Evolutionary conservation across 2,113 vertebrate genomes (phyloP).

Genomic region (Ceyx cyanopectus): DNA sequence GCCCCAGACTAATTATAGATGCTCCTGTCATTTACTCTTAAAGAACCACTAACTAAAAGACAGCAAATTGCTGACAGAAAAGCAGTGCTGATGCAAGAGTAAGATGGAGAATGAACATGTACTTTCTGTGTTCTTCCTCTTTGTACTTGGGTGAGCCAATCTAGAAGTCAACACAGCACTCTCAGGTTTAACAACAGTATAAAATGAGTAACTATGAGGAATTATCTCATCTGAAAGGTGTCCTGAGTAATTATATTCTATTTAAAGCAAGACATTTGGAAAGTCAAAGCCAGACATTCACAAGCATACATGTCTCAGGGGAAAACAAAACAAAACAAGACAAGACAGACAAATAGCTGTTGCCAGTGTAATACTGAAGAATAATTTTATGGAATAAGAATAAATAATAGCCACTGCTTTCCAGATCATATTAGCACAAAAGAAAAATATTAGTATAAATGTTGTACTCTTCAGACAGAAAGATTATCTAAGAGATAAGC

Average conservation of each 20-base stretch:
- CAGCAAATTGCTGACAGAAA: background rate
- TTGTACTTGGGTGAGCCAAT: background rate
- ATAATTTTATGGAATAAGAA: background rate
- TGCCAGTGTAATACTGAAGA: background rate
- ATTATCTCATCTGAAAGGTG: background rate
- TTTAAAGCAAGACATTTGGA: background rate
- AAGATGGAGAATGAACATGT: background rate
- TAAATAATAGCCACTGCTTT: background rate
- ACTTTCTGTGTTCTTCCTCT: background rate
- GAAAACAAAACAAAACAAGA: background rate
- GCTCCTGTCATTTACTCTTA: background rate
- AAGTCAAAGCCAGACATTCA: background rate
- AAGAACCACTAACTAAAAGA: background rate
- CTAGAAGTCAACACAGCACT: rapidly evolving
- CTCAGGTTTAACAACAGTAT: background rate
- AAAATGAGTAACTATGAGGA: background rate
- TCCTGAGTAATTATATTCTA: background rate
- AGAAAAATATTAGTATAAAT: background rate
- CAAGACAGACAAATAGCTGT: background rate
- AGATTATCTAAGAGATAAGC: background rate
- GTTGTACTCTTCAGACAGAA: background rate
- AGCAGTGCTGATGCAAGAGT: background rate
- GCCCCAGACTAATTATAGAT: background rate
- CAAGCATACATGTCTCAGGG: background rate
- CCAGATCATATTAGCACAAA: background rate